phyloP scores from a whole-genome alignment of 2,888 invertebrate species.

The Eristalis intricaria region DNA sequence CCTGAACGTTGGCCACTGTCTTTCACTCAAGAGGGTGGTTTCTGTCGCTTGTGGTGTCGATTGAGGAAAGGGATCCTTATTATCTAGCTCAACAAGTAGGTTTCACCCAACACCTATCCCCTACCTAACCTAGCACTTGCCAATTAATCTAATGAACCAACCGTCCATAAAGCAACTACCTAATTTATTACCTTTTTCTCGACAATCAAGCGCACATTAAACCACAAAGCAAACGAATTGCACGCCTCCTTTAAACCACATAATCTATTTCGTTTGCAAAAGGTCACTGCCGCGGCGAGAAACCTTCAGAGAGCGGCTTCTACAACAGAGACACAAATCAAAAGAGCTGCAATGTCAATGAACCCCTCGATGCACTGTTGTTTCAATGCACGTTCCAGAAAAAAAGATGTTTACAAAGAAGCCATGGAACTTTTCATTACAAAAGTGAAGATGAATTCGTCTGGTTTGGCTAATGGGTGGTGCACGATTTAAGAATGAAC shows the following conservation, averaged over 20 bases:
- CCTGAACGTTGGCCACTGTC: too few species aligned
- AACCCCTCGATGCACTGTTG: background rate
- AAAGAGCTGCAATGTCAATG: background rate
- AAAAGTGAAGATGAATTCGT: background rate
- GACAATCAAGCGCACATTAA: background rate
- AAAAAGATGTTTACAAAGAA: background rate
- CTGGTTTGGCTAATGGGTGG: background rate
- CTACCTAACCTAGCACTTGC: too few species aligned
- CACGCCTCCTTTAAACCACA: background rate
- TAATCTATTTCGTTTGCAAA: background rate
- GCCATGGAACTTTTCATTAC: background rate
- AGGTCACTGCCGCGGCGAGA: background rate
- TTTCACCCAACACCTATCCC: too few species aligned
- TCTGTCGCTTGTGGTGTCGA: too few species aligned
- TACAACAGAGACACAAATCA: background rate
- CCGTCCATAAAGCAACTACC: too few species aligned
- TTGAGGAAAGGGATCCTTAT: too few species aligned
- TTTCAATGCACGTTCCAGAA: background rate
- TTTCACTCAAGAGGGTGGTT: too few species aligned
- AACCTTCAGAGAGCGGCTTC: background rate
- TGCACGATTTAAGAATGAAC: background rate
- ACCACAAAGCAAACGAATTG: background rate
- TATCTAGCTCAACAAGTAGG: too few species aligned
- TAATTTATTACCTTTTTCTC: background rate
- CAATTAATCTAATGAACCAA: too few species aligned